Base-by-base conservation (phyloP, 2,113 vertebrate genomes). In the Greenwoodochromis staneri region DNA sequence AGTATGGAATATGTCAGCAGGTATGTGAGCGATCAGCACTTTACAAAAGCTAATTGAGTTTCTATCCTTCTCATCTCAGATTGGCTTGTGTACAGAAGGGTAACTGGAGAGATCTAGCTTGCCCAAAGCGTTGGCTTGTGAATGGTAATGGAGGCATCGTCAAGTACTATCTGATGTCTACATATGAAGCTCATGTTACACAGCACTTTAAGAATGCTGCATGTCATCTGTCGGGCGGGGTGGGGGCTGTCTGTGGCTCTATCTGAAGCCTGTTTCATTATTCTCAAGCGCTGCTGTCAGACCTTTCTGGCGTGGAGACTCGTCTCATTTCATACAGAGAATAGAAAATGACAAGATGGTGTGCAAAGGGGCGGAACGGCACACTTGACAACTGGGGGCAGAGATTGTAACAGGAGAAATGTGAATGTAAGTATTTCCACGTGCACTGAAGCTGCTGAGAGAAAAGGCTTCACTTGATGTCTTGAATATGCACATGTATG, bases 71-170 rank as follows among this genome's bases (percentile, higher is more conserved):
- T 90, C 87, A 94, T 95, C 92, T 93, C 1, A 21, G 73, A 92
- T 57, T 92, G 91, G 90, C 91, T 88, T 38, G 5, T 85, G 87
- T 49, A 91, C 87, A 87, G 91, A 55, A 59, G 59, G 88, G 94
- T 94, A 96, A 96, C 93, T 55, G 66, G 95, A 96, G 94, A 94
- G 87, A 92, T 87, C 80, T 86, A 96, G 95, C 95, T 94, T 94
- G 94, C 82, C 90, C 88, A 87, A 92, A 95, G 95, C 89, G 69
- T 92, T 89, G 91, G 92, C 91, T 91, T 92, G 88, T 93, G 90
- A 89, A 89, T 73, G 83, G 94, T 94, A 96, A 96, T 91, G 87
- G 87, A 85, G 91, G 91, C 89, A 91, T 95, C 91, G 73, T 91
- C 86, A 87, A 94, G 88, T 80, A 84, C 94, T 93, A 96, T 96